Evolutionary conservation across 2,113 vertebrate genomes (phyloP), one percentile per base, ranked within the genome.

Genomic region (Echinops telfairi): DNA sequence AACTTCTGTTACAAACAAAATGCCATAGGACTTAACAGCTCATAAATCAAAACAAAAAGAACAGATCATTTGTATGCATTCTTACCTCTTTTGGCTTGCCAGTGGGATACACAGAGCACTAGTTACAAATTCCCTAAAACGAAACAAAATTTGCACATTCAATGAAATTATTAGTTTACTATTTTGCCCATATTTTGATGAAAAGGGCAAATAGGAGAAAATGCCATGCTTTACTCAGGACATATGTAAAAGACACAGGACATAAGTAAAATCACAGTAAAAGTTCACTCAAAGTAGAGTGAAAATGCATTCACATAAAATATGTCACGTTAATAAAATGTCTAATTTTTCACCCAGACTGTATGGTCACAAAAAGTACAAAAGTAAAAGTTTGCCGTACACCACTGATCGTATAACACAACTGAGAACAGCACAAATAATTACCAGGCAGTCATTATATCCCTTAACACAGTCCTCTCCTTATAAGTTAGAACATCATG

Each of bases 1-100:
- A 99, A 91, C 99, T 99, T 98, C 99, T 99, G 96, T 91, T 76
- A 95, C 89, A 96, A 43, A 96, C 83, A 96, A 88, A 97, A 53
- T 73, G 0, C 79, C 0, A 87, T 15, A 1, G 77, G 14, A 62
- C 62, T 66, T 92, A 92, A 92, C 6, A 29, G 64, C 80, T 87
- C 73, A 92, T 23, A 31, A 22, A 40, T 0, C 58, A 89, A 29
- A 0, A 78, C 7, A 62, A 11, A 89, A 27, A 6, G 1, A 68
- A 38, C 60, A 27, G 11, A 9, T 25, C 22, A 43, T 38, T 81
- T 31, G 17, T 22, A 1, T 36, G 58, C 31, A 47, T 29, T n/a
- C 98, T 98, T 97, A 99, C 99, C 99, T 99, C 97, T 99, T 99
- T 94, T 99, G 99, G 94, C 99, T 99, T 93, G 99, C 99, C 96